Conservation (phyloP, 2,113 vertebrate species). For the Gallinago paraguaiae region DNA sequence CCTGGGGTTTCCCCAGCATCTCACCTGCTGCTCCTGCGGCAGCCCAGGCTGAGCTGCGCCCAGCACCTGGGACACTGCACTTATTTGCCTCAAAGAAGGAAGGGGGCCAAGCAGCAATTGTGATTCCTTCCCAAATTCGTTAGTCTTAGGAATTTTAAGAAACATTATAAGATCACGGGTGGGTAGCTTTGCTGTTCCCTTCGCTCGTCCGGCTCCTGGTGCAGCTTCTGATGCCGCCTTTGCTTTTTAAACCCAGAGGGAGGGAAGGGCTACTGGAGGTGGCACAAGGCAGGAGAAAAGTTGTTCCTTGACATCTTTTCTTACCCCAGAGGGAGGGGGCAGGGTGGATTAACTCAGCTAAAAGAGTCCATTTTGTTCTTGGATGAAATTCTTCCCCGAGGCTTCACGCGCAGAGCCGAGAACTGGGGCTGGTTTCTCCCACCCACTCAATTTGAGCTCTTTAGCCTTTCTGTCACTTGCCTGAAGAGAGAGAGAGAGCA, state of each 20-base stretch:
- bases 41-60: background rate
- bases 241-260: background rate
- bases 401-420: constrained; percentile 47
- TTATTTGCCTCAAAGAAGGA: background rate
- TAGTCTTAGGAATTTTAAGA: background rate
- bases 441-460: constrained; percentile 58
- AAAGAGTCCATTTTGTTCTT: constrained; percentile 52
- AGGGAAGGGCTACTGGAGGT: constrained; percentile 9
- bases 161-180: background rate
- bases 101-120: background rate
- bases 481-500: background rate
- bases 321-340: constrained; percentile 32
- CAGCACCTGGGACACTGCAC: accelerated
- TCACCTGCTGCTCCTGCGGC: background rate
- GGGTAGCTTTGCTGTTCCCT: background rate
- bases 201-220: background rate
- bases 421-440: constrained; percentile 5
- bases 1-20: background rate
- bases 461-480: constrained; percentile 46
- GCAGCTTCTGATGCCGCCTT: background rate
- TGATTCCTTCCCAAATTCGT: background rate
- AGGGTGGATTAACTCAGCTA: constrained; percentile 26
- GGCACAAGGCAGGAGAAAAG: constrained; percentile 9
- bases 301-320: constrained; percentile 22
- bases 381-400: background rate